Evolutionary conservation across 2,888 invertebrate species (phyloP), one percentile per base, ranked within the genome.

Genomic region (Halictus ligatus): DNA sequence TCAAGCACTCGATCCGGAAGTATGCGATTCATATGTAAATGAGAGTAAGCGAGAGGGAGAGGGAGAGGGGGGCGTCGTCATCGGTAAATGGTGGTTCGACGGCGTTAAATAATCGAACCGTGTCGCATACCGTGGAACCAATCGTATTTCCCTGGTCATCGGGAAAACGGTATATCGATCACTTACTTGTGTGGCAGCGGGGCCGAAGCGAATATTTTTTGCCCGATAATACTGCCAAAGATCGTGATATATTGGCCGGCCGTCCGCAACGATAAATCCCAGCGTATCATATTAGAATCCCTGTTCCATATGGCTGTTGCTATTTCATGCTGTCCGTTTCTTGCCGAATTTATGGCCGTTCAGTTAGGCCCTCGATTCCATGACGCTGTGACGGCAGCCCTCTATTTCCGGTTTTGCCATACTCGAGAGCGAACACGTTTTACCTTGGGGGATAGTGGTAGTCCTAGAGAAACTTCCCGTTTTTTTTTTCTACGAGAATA

Each of bases 231-330:
- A 71, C 82, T 81, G 84, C 75, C 83, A 76, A 75, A 78, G 72
- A 83, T 82, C 46, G 50, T 85, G 87, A 87, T 87, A 75, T 86
- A 89, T 74, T 15, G 80, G 18, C 76, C 54, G 76, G 48, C 80
- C 76, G 73, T 71, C 80, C 76, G 74, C 54, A 75, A 72, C 82
- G 86, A 89, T 89, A 89, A 89, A 89, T 89, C 79, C 54, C 60
- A 40, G 71, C 80, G 80, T 83, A 86, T 86, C 88, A 81, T 86
- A 86, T 88, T 89, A 88, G 88, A 84, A 84, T 82, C 69, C 84
- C 76, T 25, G 73, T 78, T 78, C 78, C 80, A 80, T 79, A 80
- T 75, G 78, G 85, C 48, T 78, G 83, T 84, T 80, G 84, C 88
- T 81, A 84, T 84, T 86, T 84, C 83, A 74, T 76, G 77, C 85